phyloP scores from a whole-genome alignment of 2,113 vertebrate species.

The Onychostruthus taczanowskii region DNA sequence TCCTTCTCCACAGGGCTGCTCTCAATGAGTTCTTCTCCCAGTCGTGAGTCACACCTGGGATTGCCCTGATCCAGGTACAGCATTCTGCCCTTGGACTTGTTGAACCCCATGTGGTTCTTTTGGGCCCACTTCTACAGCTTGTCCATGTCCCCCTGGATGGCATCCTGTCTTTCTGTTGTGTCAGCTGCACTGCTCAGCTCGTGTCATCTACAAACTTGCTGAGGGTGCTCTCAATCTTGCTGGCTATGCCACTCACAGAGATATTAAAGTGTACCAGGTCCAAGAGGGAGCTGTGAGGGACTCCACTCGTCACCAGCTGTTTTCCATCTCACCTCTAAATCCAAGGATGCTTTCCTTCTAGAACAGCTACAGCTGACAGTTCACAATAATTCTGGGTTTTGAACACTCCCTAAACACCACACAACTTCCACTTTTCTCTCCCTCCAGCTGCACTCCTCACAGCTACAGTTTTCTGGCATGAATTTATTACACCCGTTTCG shows the following conservation, averaged over 20 bases:
- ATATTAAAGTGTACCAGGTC: not conserved
- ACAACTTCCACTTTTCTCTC: not conserved
- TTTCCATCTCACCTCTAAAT: not conserved
- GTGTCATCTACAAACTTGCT: not conserved
- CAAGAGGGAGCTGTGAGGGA: not conserved
- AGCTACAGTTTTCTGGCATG: not conserved
- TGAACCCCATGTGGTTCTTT: accelerated
- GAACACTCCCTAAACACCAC: not conserved
- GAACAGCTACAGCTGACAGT: not conserved
- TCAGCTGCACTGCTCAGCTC: not conserved
- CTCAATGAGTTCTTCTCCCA: not conserved
- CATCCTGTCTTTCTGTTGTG: too few species aligned
- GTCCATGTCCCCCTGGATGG: not conserved
- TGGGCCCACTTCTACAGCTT: not conserved
- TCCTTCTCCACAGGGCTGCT: not conserved
- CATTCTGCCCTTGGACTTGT: not conserved
- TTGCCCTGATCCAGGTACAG: not conserved
- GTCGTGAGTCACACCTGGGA: accelerated
- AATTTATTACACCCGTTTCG: not conserved
- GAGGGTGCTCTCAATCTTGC: not conserved
- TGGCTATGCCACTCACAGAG: too few species aligned
- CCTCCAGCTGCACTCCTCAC: not conserved
- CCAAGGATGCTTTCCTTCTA: not conserved
- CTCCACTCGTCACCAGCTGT: not conserved
- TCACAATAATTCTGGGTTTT: not conserved